phyloP scores from a whole-genome alignment of 2,113 vertebrate species.

The Anser brachyrhynchus region DNA sequence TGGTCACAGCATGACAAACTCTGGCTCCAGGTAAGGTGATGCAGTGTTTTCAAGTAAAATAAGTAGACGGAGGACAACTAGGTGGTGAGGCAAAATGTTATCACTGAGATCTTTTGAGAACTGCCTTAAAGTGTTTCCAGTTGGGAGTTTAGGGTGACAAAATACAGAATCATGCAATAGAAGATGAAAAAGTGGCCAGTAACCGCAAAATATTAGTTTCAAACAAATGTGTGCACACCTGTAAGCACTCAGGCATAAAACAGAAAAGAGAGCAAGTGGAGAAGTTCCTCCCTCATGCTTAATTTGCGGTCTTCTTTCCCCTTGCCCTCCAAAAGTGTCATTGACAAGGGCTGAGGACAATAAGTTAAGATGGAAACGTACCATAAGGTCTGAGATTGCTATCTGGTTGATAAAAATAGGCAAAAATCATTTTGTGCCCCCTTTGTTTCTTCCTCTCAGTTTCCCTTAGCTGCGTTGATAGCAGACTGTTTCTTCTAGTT shows the following conservation, averaged over 20 bases:
- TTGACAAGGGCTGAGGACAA: neutral
- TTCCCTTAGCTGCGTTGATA: fast-evolving
- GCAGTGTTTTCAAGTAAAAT: neutral
- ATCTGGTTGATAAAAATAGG: neutral
- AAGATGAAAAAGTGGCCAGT: neutral
- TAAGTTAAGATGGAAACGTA: neutral
- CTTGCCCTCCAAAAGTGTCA: neutral
- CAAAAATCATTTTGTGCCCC: neutral
- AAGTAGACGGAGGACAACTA: neutral
- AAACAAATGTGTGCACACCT: fast-evolving
- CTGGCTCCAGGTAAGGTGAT: constrained; percentile 87
- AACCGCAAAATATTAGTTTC: neutral
- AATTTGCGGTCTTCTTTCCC: neutral
- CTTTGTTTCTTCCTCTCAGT: neutral
- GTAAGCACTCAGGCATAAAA: neutral
- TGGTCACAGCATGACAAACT: constrained; percentile 98
- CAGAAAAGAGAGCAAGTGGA: neutral
- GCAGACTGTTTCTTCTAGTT: neutral
- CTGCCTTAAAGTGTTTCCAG: neutral
- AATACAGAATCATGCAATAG: neutral
- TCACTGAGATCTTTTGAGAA: neutral
- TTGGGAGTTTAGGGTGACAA: neutral
- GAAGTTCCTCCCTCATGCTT: neutral
- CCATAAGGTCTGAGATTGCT: neutral
- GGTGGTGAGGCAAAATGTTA: neutral